These are phyloP conservation scores for Phymorhynchus buccinoides DNA, from an alignment of 1,140 invertebrate genomes.

Conservation along the genomic window DNA sequence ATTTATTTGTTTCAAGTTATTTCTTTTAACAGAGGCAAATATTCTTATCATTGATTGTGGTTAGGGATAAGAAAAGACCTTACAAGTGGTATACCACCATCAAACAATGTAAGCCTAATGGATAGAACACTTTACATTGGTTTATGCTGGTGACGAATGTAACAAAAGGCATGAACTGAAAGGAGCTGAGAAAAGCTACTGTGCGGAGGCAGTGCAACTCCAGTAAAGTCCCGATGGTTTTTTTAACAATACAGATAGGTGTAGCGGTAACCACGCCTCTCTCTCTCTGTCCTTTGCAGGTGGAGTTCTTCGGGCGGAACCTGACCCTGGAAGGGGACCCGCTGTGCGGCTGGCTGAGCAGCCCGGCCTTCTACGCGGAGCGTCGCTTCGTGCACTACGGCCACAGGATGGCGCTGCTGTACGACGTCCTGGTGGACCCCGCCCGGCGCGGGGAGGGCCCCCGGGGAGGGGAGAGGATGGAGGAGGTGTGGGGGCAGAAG, in stretches of 20 bases:
- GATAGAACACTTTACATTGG: no score
- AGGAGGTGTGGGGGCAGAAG: slow-evolving; percentile 59
- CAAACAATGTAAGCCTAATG: no score
- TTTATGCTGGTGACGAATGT: no score
- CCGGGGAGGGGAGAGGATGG: slow-evolving; percentile 62
- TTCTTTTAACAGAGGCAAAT: no score
- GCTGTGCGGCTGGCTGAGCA: slow-evolving; percentile 40
- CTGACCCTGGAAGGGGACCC: slow-evolving; percentile 32
- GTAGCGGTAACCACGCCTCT: neutral
- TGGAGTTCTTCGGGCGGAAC: slow-evolving; percentile 32
- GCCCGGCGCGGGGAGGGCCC: neutral
- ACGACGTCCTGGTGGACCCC: slow-evolving; percentile 50
- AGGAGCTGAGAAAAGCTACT: neutral
- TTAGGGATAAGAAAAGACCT: no score
- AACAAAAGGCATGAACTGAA: neutral
- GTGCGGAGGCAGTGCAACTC: neutral
- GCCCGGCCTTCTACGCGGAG: slow-evolving; percentile 26
- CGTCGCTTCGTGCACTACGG: slow-evolving; percentile 47
- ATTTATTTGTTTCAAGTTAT: no score
- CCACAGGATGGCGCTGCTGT: slow-evolving; percentile 50
- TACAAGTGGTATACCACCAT: no score
- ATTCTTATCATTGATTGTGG: no score
- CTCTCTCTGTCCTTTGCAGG: neutral
- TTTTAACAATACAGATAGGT: no score
- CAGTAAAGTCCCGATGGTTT: neutral